phyloP scores from a whole-genome alignment of 2,888 invertebrate genomes.

The Pseudococcus longispinus region DNA sequence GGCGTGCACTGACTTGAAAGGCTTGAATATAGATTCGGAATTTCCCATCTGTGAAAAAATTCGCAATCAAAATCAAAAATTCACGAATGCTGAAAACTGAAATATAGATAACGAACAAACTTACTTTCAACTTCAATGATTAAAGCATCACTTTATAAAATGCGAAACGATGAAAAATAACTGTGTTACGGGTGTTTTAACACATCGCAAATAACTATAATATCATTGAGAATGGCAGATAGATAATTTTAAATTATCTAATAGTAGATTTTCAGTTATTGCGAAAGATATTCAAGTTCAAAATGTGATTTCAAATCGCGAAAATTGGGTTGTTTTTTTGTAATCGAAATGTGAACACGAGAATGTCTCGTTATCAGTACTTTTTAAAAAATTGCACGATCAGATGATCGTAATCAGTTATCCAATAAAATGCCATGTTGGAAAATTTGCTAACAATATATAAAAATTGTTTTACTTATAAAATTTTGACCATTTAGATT shows the following conservation, averaged over 20 bases:
- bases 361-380: not conserved
- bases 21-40: not conserved
- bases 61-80: not conserved
- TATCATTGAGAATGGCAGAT: not conserved
- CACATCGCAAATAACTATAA: not conserved
- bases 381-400: not conserved
- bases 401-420: not conserved
- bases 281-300: constrained; percentile 20
- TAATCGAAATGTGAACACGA: not conserved
- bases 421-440: not conserved
- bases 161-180: not conserved
- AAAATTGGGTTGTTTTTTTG: not conserved
- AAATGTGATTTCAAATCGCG: constrained; percentile 21
- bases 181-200: not conserved
- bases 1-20: constrained; percentile 14
- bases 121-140: not conserved
- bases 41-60: constrained; percentile 42
- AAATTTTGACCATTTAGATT: not conserved
- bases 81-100: not conserved
- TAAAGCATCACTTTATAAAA: not conserved
- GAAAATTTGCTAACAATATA: not conserved
- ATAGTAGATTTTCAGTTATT: not conserved
- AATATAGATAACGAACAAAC: not conserved
- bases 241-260: not conserved
- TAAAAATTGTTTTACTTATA: not conserved